These are phyloP conservation scores for Ophraella communa DNA, from an alignment of 2,888 invertebrate genomes.

Conservation along the genomic window DNA sequence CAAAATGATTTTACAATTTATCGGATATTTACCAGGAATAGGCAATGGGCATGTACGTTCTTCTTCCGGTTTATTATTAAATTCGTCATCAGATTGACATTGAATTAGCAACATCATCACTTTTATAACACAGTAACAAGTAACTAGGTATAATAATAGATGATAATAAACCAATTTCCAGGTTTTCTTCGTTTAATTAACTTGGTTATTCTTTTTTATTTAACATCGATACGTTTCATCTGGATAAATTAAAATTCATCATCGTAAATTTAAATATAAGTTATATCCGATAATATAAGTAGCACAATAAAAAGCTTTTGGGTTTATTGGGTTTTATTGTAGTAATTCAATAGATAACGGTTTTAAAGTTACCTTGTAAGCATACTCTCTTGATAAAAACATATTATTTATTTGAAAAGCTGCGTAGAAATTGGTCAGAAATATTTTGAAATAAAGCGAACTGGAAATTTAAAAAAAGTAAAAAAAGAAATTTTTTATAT, in stretches of 20 bases:
- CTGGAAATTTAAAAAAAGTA: too few relatives aligned
- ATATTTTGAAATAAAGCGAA: too few relatives aligned
- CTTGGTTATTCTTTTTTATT: neutral
- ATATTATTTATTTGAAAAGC: too few relatives aligned
- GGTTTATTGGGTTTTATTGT: too few relatives aligned
- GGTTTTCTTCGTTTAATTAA: constrained; percentile 12
- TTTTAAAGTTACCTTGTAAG: too few relatives aligned
- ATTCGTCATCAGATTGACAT: constrained; percentile 42
- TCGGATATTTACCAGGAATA: constrained; percentile 43
- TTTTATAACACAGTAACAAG: constrained; percentile 12
- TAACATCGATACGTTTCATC: constrained; percentile 4
- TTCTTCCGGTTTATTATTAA: constrained; percentile 47
- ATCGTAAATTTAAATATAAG: neutral
- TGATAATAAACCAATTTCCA: constrained; percentile 1
- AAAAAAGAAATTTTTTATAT: too few relatives aligned
- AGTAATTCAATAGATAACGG: too few relatives aligned
- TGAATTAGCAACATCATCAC: constrained; percentile 38
- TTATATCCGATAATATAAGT: too few relatives aligned
- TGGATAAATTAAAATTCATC: neutral
- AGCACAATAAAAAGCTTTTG: neutral
- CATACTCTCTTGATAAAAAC: too few relatives aligned
- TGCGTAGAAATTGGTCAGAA: too few relatives aligned
- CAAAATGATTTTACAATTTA: constrained; percentile 42
- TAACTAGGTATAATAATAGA: constrained; percentile 2
- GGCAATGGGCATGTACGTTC: constrained; percentile 30